Evolutionary conservation across 2,113 vertebrate species (phyloP).

Genomic region (Amia ocellicauda): DNA sequence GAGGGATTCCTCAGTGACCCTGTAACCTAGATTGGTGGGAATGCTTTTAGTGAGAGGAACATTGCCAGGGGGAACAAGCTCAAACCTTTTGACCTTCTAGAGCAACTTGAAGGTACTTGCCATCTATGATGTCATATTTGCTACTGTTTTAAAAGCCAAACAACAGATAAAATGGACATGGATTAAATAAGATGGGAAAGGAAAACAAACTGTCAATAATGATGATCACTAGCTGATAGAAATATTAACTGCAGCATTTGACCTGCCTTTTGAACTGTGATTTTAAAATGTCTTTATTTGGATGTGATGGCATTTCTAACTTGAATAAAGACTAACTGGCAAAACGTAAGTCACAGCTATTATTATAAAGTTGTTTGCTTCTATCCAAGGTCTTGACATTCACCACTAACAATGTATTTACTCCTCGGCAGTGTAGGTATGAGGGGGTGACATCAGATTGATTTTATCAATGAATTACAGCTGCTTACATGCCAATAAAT

Average conservation of each 20-base stretch:
- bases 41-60: constrained; percentile 38
- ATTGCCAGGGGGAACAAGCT: constrained; percentile 53
- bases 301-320: background rate
- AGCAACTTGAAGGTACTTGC: constrained; percentile 35
- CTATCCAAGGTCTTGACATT: too few species aligned
- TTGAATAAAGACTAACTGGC: background rate
- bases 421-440: too few species aligned
- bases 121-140: constrained; percentile 26
- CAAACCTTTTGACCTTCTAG: constrained; percentile 49
- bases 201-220: background rate
- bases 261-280: too few species aligned
- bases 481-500: too few species aligned
- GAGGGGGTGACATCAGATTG: too few species aligned
- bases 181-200: constrained; percentile 26
- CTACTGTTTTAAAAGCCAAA: constrained; percentile 25
- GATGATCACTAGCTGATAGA: too few species aligned
- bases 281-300: background rate
- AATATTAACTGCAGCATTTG: too few species aligned
- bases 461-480: too few species aligned
- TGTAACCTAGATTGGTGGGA: constrained; percentile 39
- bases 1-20: background rate
- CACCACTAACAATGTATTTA: too few species aligned
- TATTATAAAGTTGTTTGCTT: too few species aligned
- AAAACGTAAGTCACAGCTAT: background rate
- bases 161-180: constrained; percentile 38